phyloP scores from a whole-genome alignment of 37 sponge, comb jelly and placozoan species.

The Hormiphora californensis region DNA sequence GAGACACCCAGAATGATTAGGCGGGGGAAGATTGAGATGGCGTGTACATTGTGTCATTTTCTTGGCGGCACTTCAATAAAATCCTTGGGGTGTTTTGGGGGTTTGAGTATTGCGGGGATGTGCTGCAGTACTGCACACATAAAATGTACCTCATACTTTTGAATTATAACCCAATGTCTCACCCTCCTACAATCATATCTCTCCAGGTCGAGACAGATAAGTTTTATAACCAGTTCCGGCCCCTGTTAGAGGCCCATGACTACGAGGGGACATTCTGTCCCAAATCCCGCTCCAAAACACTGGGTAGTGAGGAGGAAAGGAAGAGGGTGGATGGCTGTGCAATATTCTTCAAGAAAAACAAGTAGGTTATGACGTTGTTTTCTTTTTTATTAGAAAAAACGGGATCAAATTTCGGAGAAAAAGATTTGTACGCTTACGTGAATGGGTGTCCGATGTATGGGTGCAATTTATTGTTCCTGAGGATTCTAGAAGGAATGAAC shows the following conservation, averaged over 20 bases:
- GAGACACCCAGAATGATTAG: neutral
- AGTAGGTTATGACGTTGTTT: constrained; percentile 69
- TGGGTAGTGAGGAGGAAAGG: constrained; percentile 75
- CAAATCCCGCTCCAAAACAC: constrained; percentile 89
- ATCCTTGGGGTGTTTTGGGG: too few relatives aligned
- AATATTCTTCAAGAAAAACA: constrained; percentile 82
- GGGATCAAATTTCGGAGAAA: too few relatives aligned
- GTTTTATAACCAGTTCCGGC: constrained; percentile 82
- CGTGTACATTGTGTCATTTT: too few relatives aligned
- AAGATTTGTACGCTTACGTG: too few relatives aligned
- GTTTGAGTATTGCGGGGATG: too few relatives aligned
- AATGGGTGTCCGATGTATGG: too few relatives aligned
- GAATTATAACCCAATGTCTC: neutral
- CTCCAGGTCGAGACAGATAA: constrained; percentile 92
- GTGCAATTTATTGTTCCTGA: too few relatives aligned
- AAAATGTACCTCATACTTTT: neutral
- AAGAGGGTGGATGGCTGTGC: constrained; percentile 94
- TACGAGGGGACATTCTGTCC: constrained; percentile 90
- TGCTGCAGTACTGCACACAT: neutral
- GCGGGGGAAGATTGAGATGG: too few relatives aligned
- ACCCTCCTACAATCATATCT: neutral
- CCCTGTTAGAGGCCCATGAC: constrained; percentile 66
- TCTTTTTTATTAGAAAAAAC: too few relatives aligned
- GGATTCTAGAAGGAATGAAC: too few relatives aligned
- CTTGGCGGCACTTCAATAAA: too few relatives aligned